Conservation (phyloP, 1,140 invertebrate genomes). For the Eurosta solidaginis region DNA sequence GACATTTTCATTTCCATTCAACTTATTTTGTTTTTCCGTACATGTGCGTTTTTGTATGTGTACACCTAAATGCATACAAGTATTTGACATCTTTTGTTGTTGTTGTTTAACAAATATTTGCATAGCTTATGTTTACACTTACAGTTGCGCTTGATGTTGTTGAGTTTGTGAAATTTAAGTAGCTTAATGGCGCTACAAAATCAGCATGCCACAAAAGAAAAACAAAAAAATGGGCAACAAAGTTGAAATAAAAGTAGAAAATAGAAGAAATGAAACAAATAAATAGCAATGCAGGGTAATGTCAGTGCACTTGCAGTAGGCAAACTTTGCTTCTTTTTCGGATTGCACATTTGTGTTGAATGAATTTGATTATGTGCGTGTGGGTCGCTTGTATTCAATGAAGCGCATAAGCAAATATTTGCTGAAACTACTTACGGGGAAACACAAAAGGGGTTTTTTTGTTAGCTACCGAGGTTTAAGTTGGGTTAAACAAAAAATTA, state of each 20-base stretch:
- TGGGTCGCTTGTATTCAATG: conserved; percentile 1
- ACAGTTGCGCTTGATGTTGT: not conserved
- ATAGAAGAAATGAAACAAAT: not conserved
- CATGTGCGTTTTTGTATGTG: too few species aligned
- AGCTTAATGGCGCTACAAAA: conserved; percentile 28
- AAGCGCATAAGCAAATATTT: conserved; percentile 5
- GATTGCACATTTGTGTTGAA: not conserved
- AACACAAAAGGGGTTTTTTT: not conserved
- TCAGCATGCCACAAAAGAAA: conserved; percentile 24
- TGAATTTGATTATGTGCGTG: not conserved
- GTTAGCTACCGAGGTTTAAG: not conserved
- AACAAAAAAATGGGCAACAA: conserved; percentile 16
- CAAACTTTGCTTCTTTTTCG: too few species aligned
- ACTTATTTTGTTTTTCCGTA: not conserved
- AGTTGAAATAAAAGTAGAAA: not conserved
- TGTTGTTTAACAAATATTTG: conserved; percentile 26
- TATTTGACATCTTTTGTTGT: conserved; percentile 15
- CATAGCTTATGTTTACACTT: conserved; percentile 2
- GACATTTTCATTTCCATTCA: not conserved
- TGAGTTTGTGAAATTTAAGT: conserved; percentile 24
- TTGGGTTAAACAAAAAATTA: not conserved
- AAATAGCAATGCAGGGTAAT: not conserved
- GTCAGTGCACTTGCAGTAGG: not conserved
- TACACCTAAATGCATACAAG: not conserved
- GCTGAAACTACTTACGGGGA: not conserved